Percentiles rank a stretch among this genome's conserved stretches.
These are phyloP conservation scores for Pterobdella sp. DNA, from an alignment of 2,888 invertebrate genomes.

Conservation along the genomic window DNA sequence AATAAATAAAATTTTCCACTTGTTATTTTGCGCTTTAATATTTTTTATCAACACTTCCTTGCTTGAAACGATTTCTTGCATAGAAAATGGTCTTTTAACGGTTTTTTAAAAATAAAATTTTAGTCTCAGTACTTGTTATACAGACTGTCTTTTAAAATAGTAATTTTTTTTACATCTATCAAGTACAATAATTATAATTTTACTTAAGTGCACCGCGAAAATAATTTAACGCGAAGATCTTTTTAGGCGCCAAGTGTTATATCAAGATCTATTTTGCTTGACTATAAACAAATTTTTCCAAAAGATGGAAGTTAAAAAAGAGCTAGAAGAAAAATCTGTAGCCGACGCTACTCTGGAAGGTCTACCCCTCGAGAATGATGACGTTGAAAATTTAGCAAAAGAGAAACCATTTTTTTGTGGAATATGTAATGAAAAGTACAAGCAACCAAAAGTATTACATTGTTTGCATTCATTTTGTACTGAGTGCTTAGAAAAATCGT, in stretches of 20 bases:
- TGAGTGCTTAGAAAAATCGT: slow-evolving; percentile 70
- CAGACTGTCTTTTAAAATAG: background rate
- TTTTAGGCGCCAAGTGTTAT: background rate
- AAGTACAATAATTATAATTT: background rate
- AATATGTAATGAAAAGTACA: slow-evolving; percentile 57
- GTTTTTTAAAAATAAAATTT: slow-evolving; percentile 11
- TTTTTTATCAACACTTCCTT: slow-evolving; percentile 10
- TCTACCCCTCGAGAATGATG: slow-evolving; percentile 21
- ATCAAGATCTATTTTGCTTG: background rate
- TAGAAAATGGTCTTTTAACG: slow-evolving; percentile 11
- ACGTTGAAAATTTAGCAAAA: slow-evolving; percentile 7
- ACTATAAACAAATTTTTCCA: background rate
- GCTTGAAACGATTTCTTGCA: slow-evolving; percentile 13
- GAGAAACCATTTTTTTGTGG: slow-evolving; percentile 24
- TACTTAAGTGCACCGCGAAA: slow-evolving; percentile 1
- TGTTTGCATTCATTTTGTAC: slow-evolving; percentile 94
- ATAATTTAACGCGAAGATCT: slow-evolving; percentile 1
- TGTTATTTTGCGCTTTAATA: background rate
- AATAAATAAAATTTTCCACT: background rate
- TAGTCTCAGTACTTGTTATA: background rate
- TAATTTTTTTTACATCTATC: too few relatives aligned
- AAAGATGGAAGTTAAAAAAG: slow-evolving; percentile 20
- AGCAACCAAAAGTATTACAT: slow-evolving; percentile 75
- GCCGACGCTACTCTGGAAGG: slow-evolving; percentile 16
- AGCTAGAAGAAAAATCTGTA: slow-evolving; percentile 14